Percentiles rank a stretch among this genome's conserved stretches.
Evolutionary conservation across 2,888 invertebrate genomes (phyloP).

Genomic region (Rutpela maculata): DNA sequence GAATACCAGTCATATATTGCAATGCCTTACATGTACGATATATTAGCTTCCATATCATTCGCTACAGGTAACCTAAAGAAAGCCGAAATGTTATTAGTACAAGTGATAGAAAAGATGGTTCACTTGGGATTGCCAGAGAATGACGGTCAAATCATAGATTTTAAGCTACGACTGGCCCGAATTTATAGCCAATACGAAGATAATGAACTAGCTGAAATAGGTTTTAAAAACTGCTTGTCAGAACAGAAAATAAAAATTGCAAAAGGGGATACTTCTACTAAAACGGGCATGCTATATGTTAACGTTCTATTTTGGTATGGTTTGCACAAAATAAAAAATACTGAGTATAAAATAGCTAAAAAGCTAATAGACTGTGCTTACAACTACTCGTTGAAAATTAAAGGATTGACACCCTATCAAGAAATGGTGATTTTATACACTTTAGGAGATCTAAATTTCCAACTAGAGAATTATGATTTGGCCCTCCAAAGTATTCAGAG

Average conservation of each 20-base stretch:
- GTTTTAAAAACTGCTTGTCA: slow-evolving; percentile 72
- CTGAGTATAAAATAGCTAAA: slow-evolving; percentile 68
- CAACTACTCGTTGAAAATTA: slow-evolving; percentile 70
- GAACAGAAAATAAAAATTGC: slow-evolving; percentile 70
- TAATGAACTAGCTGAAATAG: slow-evolving; percentile 71
- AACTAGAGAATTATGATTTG: slow-evolving; percentile 70
- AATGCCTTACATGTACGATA: slow-evolving; percentile 72
- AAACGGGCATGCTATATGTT: slow-evolving; percentile 72
- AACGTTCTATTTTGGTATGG: slow-evolving; percentile 75
- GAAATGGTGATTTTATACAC: slow-evolving; percentile 74
- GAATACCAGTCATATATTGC: slow-evolving; percentile 70
- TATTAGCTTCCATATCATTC: slow-evolving; percentile 72
- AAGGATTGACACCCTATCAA: slow-evolving; percentile 72
- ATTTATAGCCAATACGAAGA: slow-evolving; percentile 71
- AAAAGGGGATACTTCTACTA: slow-evolving; percentile 69
- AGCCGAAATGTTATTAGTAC: slow-evolving; percentile 71
- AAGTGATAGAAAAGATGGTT: slow-evolving; percentile 72
- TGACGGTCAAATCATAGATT: slow-evolving; percentile 71
- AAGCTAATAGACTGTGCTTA: slow-evolving; percentile 70
- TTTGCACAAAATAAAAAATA: slow-evolving; percentile 70
- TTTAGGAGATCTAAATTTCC: slow-evolving; percentile 70
- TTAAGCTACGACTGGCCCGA: slow-evolving; percentile 72
- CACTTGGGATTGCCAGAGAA: slow-evolving; percentile 66
- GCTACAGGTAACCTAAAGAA: slow-evolving; percentile 70
- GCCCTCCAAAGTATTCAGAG: slow-evolving; percentile 72